Evolutionary conservation across 2,113 vertebrate species (phyloP), one percentile per base, ranked within the genome.

Genomic region (Calidris pygmaea): DNA sequence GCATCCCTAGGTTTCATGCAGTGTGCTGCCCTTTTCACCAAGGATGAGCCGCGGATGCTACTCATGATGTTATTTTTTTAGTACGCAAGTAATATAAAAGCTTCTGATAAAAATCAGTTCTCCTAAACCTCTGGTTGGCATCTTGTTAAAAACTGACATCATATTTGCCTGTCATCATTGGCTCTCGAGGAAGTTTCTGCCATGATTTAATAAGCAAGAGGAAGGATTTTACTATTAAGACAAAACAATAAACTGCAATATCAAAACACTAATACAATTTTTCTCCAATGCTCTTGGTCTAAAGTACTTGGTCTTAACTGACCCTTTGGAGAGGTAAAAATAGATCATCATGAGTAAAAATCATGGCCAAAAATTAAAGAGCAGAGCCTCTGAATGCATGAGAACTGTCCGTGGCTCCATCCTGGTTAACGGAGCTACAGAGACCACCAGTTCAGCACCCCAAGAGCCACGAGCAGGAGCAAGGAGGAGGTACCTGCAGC

Each of bases 11-110:
- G 73, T 89, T 96, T 96, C 97, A 94, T 89, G 91, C 83, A 83
- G 95, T 9, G 73, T 95, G 85, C 89, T 97, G 95, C 78, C 92
- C 94, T 97, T 96, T 97, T 96, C 80, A 60, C 75, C 85, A 95
- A 66, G 58, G 74, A 65, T 76, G 87, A 96, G 85, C 63, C 50
- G 63, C 11, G 65, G 87, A 97, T 95, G 92, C 82, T 81, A 89
- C 95, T 95, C 86, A 67, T 16, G 56, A 94, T 90, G 67, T 73
- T 75, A 75, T 71, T 95, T 97, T 96, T 96, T 82, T 58, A 39
- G 72, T 95, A 74, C 1, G 6, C 32, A 48, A 74, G 35, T 29
- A 67, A 30, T 81, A 75, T 48, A 87, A 92, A 84, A 78, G 10
- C 73, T 81, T 74, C 58, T 76, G 47, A 72, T 86, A 87, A 94